Percentiles rank a stretch among this genome's conserved stretches.
phyloP scores from a whole-genome alignment of 2,888 invertebrate genomes.

The Leptinotarsa tumamoca region DNA sequence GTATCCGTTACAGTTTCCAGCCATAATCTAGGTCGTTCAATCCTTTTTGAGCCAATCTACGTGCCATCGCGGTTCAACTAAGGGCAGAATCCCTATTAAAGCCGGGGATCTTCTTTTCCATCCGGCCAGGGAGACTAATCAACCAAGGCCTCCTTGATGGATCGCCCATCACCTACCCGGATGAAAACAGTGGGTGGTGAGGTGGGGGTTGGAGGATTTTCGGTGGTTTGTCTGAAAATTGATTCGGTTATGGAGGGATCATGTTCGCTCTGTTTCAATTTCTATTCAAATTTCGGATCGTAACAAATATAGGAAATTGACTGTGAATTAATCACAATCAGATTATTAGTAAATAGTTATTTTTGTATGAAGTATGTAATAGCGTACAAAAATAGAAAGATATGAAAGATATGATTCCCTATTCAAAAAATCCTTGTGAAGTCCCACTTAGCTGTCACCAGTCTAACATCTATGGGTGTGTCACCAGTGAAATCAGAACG shows the following conservation, averaged over 20 bases:
- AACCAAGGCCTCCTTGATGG: constrained; percentile 55
- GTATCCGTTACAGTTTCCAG: constrained; percentile 57
- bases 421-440: no score
- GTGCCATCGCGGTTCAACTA: constrained; percentile 50
- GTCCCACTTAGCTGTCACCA: no score
- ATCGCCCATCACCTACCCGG: constrained; percentile 48
- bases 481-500: no score
- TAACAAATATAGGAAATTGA: no score
- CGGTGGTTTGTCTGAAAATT: neutral
- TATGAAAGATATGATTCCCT: no score
- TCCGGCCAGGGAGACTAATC: constrained; percentile 51
- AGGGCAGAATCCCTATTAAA: constrained; percentile 41
- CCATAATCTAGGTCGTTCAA: constrained; percentile 53
- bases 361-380: no score
- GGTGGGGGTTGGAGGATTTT: neutral
- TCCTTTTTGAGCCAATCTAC: constrained; percentile 53
- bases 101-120: constrained; percentile 35
- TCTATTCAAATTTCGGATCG: no score
- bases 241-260: neutral
- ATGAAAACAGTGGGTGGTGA: constrained; percentile 20
- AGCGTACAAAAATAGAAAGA: no score
- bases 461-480: no score
- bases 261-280: neutral
- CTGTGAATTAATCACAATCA: no score
- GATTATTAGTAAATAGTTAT: no score